phyloP scores from a whole-genome alignment of 2,888 invertebrate species.

The Cosmorhoe ocellata region DNA sequence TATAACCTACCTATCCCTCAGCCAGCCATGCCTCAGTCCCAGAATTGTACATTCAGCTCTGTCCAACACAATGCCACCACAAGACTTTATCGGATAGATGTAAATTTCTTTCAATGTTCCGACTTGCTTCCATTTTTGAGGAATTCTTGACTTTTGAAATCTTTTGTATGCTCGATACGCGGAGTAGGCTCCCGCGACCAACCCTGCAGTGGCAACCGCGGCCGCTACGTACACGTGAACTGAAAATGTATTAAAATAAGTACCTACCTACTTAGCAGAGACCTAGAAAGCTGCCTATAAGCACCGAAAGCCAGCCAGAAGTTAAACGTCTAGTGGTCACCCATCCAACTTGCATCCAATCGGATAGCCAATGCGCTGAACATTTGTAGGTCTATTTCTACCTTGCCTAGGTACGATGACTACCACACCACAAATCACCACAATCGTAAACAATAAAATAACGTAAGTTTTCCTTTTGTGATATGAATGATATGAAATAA shows the following conservation, averaged over 20 bases:
- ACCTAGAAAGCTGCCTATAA: too few relatives aligned
- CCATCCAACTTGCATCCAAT: too few relatives aligned
- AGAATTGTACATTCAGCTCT: slow-evolving; percentile 79
- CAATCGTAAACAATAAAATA: too few relatives aligned
- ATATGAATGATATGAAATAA: too few relatives aligned
- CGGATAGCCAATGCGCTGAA: too few relatives aligned
- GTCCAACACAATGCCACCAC: slow-evolving; percentile 72
- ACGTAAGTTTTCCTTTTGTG: too few relatives aligned
- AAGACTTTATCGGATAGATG: slow-evolving; percentile 84
- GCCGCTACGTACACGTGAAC: slow-evolving; percentile 43
- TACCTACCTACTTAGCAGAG: neutral
- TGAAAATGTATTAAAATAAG: slow-evolving; percentile 21
- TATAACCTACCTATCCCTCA: slow-evolving; percentile 73
- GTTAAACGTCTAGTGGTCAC: too few relatives aligned
- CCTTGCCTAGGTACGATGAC: too few relatives aligned
- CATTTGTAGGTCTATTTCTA: too few relatives aligned
- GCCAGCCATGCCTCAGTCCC: slow-evolving; percentile 79
- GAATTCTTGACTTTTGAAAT: slow-evolving; percentile 48
- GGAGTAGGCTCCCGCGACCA: slow-evolving; percentile 57
- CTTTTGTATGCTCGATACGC: slow-evolving; percentile 55
- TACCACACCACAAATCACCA: too few relatives aligned
- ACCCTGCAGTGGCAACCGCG: slow-evolving; percentile 53
- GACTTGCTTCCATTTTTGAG: slow-evolving; percentile 80
- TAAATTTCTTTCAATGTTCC: slow-evolving; percentile 80
- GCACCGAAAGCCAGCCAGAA: too few relatives aligned